Base-by-base conservation (phyloP, 2,113 vertebrate species). In the Nestor notabilis region DNA sequence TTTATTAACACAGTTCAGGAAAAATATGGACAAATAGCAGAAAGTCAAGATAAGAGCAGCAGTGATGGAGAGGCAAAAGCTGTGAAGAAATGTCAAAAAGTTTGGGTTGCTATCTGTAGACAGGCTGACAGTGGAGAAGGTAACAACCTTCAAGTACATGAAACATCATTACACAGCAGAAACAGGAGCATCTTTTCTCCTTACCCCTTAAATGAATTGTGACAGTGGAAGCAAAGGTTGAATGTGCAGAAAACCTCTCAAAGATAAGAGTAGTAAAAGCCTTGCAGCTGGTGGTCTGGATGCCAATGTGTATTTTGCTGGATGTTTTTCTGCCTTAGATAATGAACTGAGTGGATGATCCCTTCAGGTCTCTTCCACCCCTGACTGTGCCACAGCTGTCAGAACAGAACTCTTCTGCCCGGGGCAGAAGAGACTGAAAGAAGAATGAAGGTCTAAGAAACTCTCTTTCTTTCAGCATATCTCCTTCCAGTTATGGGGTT, bases 261-360 rank as follows among this genome's bases (percentile, higher is more conserved):
- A 44, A 69, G 41, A 31, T 21, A 56, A 29, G 25, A 58, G 31
- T 7, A 70, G 46, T 15, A 76, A 85, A 78, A n/a, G 39, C 11
- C 23, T 58, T 89, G 47, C 25, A 70, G 27, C 20, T 84, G 43
- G 11, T 74, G 39, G 17, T 49, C 33, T 71, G 52, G 35, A 55
- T 28, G 9, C 7, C 3, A 0, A 31, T 33, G 5, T 35, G 27
- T 52, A 7, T 80, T 52, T 28, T 2, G 0, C 8, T 80, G 71
- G 21, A 31, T 3, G 4, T 25, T 88, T 72, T 86, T 74, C 90
- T 65, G 18, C 21, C 43, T 74, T 50, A 43, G 66, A 37, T 27
- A 29, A 29, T 17, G 19, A 77, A 65, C 33, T 24, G 23, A 74
- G 35, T 25, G 56, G 63, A 58, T 69, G 25, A n/a, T 55, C 8